Conservation (phyloP, 1,140 invertebrate genomes). For the Bombus ignitus region DNA sequence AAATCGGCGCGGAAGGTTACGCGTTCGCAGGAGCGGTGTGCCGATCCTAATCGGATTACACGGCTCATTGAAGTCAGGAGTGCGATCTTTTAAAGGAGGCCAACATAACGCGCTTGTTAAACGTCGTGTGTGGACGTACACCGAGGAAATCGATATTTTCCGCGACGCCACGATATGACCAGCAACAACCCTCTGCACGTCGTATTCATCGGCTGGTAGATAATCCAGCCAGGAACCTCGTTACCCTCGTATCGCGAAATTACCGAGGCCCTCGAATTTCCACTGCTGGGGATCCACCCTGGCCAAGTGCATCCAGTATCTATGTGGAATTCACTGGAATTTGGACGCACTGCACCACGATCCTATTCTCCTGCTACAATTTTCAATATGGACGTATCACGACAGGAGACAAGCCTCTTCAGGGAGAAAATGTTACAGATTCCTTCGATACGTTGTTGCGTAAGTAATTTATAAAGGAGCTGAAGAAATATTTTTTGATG, state of each 20-base stretch:
- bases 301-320: background rate
- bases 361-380: conserved; percentile 30
- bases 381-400: conserved; percentile 40
- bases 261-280: conserved; percentile 72
- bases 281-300: conserved; percentile 17
- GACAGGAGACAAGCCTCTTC: background rate
- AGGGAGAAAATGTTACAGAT: too few relatives aligned
- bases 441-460: too few relatives aligned
- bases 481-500: too few relatives aligned
- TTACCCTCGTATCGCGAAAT: conserved; percentile 73
- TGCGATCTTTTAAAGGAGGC: conserved; percentile 80
- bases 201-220: conserved; percentile 56
- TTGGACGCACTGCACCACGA: background rate
- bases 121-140: conserved; percentile 51
- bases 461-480: too few relatives aligned
- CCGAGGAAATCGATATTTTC: conserved; percentile 76
- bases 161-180: conserved; percentile 61
- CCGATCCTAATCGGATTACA: conserved; percentile 82
- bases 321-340: conserved; percentile 1
- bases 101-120: conserved; percentile 78
- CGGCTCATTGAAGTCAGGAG: conserved; percentile 82
- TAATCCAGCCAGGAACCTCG: conserved; percentile 74
- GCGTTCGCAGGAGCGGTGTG: conserved; percentile 69
- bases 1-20: conserved; percentile 71
- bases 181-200: conserved; percentile 56